phyloP scores from a whole-genome alignment of 2,797 vertebrate species.

The Anolis apletophallus region DNA sequence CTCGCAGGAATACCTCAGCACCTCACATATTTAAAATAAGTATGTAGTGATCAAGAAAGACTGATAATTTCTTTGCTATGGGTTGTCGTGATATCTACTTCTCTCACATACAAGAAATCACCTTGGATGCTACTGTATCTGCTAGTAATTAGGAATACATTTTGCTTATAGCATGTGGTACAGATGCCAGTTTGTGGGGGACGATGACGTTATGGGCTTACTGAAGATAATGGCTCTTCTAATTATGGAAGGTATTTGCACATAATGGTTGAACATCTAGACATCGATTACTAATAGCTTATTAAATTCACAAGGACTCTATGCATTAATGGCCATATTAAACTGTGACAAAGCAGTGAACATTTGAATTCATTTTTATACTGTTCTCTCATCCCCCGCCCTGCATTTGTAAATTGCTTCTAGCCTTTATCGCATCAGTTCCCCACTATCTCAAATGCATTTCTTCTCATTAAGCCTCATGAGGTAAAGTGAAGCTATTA shows the following conservation, averaged over 20 bases:
- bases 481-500: not conserved
- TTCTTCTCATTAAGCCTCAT: not conserved
- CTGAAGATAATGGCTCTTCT: slow-evolving; percentile 40
- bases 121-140: slow-evolving; percentile 25
- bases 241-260: slow-evolving; percentile 43
- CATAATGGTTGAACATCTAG: slow-evolving; percentile 44
- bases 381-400: slow-evolving; percentile 3
- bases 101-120: slow-evolving; percentile 19
- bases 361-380: slow-evolving; percentile 30
- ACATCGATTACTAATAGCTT: slow-evolving; percentile 41
- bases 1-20: too few relatives aligned
- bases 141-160: not conserved
- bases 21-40: too few relatives aligned
- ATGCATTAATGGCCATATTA: slow-evolving; percentile 32
- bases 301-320: slow-evolving; percentile 25
- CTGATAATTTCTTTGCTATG: slow-evolving; percentile 31
- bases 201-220: not conserved
- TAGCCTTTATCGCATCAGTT: not conserved
- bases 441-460: not conserved
- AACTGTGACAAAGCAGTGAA: slow-evolving; percentile 35
- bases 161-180: slow-evolving; percentile 29
- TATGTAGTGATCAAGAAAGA: not conserved
- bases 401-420: slow-evolving; percentile 10
- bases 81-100: not conserved
- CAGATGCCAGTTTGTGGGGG: slow-evolving; percentile 19